These are phyloP conservation scores for Pimpla rufipes DNA, from an alignment of 2,888 invertebrate species.

Conservation along the genomic window DNA sequence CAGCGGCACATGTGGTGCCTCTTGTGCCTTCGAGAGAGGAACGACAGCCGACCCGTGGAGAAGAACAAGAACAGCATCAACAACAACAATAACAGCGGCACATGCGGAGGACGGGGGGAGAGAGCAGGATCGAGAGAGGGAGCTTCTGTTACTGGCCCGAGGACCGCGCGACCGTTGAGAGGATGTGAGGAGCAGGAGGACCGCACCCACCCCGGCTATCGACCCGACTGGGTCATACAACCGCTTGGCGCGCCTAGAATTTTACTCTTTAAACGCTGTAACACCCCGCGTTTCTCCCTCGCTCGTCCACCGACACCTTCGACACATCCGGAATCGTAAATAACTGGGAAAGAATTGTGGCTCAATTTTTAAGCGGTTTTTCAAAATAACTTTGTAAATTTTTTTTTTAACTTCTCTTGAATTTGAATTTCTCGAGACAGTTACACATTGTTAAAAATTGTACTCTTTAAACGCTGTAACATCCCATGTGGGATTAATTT, in stretches of 20 bases:
- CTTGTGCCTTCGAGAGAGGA: background rate
- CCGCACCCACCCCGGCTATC: slow-evolving; percentile 82
- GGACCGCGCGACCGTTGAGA: slow-evolving; percentile 73
- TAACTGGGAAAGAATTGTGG: too few relatives aligned
- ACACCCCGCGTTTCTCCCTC: slow-evolving; percentile 12
- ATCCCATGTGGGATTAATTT: too few relatives aligned
- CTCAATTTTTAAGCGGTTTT: background rate
- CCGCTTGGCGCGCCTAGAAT: slow-evolving; percentile 77
- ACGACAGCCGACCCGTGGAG: too few relatives aligned
- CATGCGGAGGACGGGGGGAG: slow-evolving; percentile 49
- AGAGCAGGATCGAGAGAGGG: slow-evolving; percentile 42
- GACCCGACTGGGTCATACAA: slow-evolving; percentile 77
- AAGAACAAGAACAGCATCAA: background rate
- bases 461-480: too few relatives aligned
- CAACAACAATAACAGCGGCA: slow-evolving; percentile 24
- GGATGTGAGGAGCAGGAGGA: slow-evolving; percentile 73
- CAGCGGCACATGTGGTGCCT: slow-evolving; percentile 20
- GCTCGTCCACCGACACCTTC: background rate
- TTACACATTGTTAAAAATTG: too few relatives aligned
- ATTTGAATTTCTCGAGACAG: too few relatives aligned
- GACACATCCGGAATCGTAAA: background rate
- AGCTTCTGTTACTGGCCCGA: slow-evolving; percentile 58
- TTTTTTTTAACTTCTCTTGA: too few relatives aligned
- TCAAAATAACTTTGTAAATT: background rate
- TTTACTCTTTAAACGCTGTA: slow-evolving; percentile 73